A percentile compares a stretch with the other conserved stretches of the same genome.
Evolutionary conservation across 2,797 vertebrate genomes (phyloP).

Genomic region (Cygnus olor): DNA sequence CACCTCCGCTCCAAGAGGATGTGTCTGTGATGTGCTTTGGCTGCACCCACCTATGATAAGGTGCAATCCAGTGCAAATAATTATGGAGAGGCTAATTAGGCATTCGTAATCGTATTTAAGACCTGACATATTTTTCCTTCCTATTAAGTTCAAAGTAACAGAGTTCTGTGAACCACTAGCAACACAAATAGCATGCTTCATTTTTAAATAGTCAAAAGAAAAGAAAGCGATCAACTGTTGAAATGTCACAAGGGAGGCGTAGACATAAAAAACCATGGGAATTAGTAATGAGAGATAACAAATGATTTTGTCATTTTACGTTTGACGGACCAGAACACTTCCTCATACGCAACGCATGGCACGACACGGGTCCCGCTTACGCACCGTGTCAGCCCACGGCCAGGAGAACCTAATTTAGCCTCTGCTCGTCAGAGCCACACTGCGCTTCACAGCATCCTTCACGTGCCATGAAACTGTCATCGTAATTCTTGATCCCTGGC

Average conservation of each 20-base stretch:
- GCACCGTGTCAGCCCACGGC: neutral
- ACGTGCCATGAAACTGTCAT: slow-evolving; percentile 24
- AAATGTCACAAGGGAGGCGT: neutral
- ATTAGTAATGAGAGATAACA: neutral
- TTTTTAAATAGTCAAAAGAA: neutral
- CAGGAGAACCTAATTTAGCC: slow-evolving; percentile 30
- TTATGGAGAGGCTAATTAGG: slow-evolving; percentile 54
- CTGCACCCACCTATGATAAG: neutral
- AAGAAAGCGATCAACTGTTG: neutral
- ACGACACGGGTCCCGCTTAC: neutral
- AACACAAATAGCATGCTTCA: neutral
- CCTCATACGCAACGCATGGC: neutral
- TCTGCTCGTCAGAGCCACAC: neutral
- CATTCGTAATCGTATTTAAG: slow-evolving; percentile 25
- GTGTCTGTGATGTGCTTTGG: neutral
- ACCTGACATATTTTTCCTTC: slow-evolving; percentile 32
- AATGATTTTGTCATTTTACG: neutral
- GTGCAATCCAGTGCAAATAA: neutral
- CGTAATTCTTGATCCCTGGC: slow-evolving; percentile 27
- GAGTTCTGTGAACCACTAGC: neutral
- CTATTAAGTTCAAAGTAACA: neutral
- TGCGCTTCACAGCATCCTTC: slow-evolving; percentile 29
- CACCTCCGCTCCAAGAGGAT: neutral
- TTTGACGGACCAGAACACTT: slow-evolving; percentile 8
- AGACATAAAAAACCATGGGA: neutral